These are phyloP conservation scores for Morone chrysops DNA, from an alignment of 2,113 vertebrate species.

Conservation along the genomic window DNA sequence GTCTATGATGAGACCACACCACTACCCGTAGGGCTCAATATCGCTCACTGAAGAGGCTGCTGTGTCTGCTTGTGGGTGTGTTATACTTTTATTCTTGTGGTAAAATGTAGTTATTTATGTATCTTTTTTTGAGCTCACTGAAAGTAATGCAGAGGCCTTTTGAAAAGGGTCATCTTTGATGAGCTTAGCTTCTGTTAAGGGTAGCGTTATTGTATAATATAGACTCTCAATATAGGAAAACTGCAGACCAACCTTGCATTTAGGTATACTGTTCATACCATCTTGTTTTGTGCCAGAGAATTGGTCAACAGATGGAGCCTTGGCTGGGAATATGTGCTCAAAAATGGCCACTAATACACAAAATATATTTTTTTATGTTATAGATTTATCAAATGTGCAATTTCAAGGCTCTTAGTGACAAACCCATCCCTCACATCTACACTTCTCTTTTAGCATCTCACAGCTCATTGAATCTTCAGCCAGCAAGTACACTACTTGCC, in stretches of 20 bases:
- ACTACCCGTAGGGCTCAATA: constrained; percentile 19
- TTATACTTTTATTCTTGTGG: background rate
- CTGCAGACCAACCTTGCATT: background rate
- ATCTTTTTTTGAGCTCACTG: background rate
- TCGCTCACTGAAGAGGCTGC: constrained; percentile 5
- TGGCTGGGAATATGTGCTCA: background rate
- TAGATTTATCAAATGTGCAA: background rate
- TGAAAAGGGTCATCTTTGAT: background rate
- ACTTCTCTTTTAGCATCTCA: background rate
- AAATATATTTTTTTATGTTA: background rate
- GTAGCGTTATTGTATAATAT: background rate
- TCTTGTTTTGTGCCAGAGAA: background rate
- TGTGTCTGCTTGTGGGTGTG: background rate
- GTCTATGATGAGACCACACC: constrained; percentile 1
- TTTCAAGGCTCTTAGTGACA: background rate
- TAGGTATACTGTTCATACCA: background rate
- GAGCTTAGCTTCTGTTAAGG: background rate
- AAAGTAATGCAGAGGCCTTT: background rate
- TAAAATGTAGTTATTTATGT: background rate
- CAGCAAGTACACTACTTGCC: background rate
- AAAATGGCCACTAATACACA: background rate
- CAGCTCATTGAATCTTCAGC: background rate
- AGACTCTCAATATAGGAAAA: background rate
- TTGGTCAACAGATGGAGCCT: background rate
- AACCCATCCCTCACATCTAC: background rate